phyloP scores from a whole-genome alignment of 2,797 vertebrate genomes.

The Austrolebias charrua region DNA sequence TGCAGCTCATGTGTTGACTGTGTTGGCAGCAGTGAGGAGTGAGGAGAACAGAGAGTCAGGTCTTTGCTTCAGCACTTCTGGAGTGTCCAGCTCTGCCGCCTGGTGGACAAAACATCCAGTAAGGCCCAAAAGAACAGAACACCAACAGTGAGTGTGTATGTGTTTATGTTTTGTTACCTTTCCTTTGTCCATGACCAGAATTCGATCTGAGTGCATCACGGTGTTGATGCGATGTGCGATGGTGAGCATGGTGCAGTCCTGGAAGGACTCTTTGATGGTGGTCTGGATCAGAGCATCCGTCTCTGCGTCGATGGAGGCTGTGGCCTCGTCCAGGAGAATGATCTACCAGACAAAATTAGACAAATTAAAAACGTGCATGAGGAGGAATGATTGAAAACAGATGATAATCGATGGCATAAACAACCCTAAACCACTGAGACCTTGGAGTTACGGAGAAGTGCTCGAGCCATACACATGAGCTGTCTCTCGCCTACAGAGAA shows the following conservation, averaged over 20 bases:
- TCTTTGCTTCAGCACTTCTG: slow-evolving; percentile 79
- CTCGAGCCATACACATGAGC: slow-evolving; percentile 85
- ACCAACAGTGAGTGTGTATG: neutral
- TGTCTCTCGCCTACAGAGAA: slow-evolving; percentile 87
- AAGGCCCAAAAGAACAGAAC: neutral
- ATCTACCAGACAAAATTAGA: slow-evolving; percentile 70
- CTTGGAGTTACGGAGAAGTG: slow-evolving; percentile 84
- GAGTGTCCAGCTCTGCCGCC: slow-evolving; percentile 81
- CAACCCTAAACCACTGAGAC: slow-evolving; percentile 37
- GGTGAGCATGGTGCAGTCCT: slow-evolving; percentile 82
- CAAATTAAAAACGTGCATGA: too few relatives aligned
- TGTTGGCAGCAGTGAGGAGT: slow-evolving; percentile 75
- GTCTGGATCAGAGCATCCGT: slow-evolving; percentile 85
- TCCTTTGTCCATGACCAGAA: slow-evolving; percentile 86
- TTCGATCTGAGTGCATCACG: slow-evolving; percentile 78
- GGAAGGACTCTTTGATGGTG: slow-evolving; percentile 81
- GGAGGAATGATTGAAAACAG: neutral
- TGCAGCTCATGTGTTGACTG: slow-evolving; percentile 51
- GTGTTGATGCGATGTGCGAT: slow-evolving; percentile 87
- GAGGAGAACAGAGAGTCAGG: slow-evolving; percentile 81
- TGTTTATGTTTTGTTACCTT: slow-evolving; percentile 67
- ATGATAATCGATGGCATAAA: neutral
- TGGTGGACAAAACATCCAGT: slow-evolving; percentile 51
- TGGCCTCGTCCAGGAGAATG: slow-evolving; percentile 87
- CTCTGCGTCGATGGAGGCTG: slow-evolving; percentile 86